Base-by-base conservation (phyloP, 1,140 invertebrate species). In the Drosophila parvula region DNA sequence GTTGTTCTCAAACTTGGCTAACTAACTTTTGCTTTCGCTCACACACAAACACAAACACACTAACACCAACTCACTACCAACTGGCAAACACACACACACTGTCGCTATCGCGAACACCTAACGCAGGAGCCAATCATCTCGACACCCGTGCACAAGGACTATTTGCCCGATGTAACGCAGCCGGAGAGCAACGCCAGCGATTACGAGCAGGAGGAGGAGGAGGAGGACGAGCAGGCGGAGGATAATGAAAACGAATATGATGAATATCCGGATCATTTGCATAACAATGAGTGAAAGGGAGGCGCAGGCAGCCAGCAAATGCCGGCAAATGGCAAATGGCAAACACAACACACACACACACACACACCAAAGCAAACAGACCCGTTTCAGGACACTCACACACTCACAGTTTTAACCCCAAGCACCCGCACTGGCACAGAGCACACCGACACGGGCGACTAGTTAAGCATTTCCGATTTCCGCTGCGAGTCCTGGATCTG, bases 221-320 rank as follows among this genome's bases (percentile, higher is more conserved):
- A 92, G 36, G 91, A 92, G 48, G 91, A 92, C 53, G 88, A 91
- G 45, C 85, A 91, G 70, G 73, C 75, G 47, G 91, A 92, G 62
- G 84, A 81, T 64, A 89, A 89, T 89, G 91, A 92, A 86, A 91
- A 92, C 59, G 91, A 92, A 82, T 91, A 92, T 74, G 90, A 92
- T 86, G 91, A 92, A 84, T 92, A 92, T 91, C 91, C 91, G 75
- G 92, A 92, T 58, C 91, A 92, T 92, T 84, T 92, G 73, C 91
- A 92, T 86, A 92, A 92, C 78, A 86, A 82, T 78, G 82, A 92
- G 70, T 90, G 89, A 84, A 70, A 80, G 59, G 81, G 64, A 90
- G 71, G 74, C 76, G 74, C 76, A 50, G 81, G 53, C 56, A 56
- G 61, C 47, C 56, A 61, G 64, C 61, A 63, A 60, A 63, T 63